Conservation (phyloP, 2,113 vertebrate species). For the Vulpes lagopus region DNA sequence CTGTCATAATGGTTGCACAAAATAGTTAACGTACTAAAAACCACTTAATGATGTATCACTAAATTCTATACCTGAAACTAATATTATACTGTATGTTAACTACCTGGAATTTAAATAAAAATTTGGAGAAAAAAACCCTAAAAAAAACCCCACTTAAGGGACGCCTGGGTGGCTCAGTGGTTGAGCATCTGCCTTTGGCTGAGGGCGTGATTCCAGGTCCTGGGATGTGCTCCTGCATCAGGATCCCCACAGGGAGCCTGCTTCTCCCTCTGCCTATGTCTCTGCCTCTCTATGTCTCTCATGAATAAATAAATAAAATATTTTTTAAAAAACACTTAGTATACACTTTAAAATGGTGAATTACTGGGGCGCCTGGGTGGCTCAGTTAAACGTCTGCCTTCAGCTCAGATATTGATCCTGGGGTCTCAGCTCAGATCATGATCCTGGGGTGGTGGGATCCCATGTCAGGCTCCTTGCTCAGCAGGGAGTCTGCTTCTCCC, state of each 20-base stretch:
- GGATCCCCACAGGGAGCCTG: background rate
- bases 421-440: too few relatives aligned
- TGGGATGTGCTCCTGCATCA: background rate
- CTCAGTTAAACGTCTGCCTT: too few relatives aligned
- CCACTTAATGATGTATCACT: background rate
- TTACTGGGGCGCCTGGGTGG: too few relatives aligned
- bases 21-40: conserved; percentile 7
- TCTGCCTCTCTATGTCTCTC: background rate
- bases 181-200: background rate
- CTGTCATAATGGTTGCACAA: background rate
- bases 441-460: too few relatives aligned
- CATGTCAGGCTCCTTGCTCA: background rate
- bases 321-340: too few relatives aligned
- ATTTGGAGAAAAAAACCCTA: background rate
- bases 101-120: background rate
- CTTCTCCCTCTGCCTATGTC: background rate
- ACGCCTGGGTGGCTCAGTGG: background rate
- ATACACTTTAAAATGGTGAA: too few relatives aligned
- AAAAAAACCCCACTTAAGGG: background rate
- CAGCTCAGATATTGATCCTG: too few relatives aligned
- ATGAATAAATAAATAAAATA: too few relatives aligned
- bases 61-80: background rate
- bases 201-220: background rate
- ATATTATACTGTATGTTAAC: background rate
- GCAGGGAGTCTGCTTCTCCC: background rate